Evolutionary conservation across 2,113 vertebrate species (phyloP), one percentile per base, ranked within the genome.

Genomic region (Serinus canaria): DNA sequence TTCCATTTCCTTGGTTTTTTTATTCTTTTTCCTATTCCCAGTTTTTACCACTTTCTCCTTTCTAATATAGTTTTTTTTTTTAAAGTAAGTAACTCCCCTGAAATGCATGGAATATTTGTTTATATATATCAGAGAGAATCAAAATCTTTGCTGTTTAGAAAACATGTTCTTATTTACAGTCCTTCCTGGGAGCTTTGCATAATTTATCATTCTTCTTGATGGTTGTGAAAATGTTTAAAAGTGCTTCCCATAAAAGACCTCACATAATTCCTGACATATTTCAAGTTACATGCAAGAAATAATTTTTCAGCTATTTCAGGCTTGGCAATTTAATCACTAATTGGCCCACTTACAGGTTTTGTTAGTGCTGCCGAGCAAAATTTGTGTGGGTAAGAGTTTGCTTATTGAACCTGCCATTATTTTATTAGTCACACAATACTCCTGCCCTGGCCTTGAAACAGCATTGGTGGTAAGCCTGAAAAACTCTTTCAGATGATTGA

Each of bases 11-110:
- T 8, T 5, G 4, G 6, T 50, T 21, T 41, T 41, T 41, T 41
- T 41, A 19, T 37, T 9, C 41, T 31, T 22, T 27, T 25, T 35
- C 7, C 7, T 60, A 13, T 50, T 30, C 7, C 20, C 6, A 25
- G 16, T 47, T 20, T 52, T 50, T 6, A 25, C 9, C 0, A 0
- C 16, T 41, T 24, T 56, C 25, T 63, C 2, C 7, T 11, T 56
- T 55, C 13, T 62, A 39, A n/a, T 27, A 12, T 15, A 41, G 39
- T 37, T 37, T 37, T 37, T 37, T 37, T 37, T 37, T 37, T 37
- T 37, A 9, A 12, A 41, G 3, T 22, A 24, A 23, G 2, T 15
- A 56, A 28, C 15, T 76, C 41, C 24, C 55, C 6, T n/a, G 19
- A 80, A 67, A 87, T 46, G 1, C 8, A 37, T 31, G 5, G 28